Conservation (phyloP, 2,888 invertebrate genomes). For the Parapristionchus giblindavisi region DNA sequence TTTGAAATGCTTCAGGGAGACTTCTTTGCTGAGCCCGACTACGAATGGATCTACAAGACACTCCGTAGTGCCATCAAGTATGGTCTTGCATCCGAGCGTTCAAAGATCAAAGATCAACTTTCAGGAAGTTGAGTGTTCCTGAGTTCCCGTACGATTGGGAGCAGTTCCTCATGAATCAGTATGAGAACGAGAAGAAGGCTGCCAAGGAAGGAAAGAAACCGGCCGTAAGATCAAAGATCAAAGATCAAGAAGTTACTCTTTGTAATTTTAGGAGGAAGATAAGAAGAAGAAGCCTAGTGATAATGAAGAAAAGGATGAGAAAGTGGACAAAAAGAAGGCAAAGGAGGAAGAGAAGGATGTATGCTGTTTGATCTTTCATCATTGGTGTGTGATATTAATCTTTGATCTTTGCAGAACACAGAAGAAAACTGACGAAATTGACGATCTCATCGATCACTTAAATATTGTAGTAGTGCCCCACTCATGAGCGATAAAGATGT, state of each 20-base stretch:
- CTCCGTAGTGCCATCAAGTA: slow-evolving; percentile 49
- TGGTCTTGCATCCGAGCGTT: neutral
- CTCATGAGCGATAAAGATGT: neutral
- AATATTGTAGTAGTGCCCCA: no score
- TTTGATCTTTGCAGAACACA: no score
- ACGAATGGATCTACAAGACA: slow-evolving; percentile 54
- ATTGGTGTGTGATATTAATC: no score
- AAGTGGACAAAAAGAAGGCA: slow-evolving; percentile 30
- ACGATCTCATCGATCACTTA: no score
- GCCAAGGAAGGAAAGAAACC: slow-evolving; percentile 30
- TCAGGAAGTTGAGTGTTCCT: slow-evolving; percentile 22
- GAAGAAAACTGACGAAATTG: no score
- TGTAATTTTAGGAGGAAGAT: slow-evolving; percentile 32
- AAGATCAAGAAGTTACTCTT: neutral
- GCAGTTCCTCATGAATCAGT: slow-evolving; percentile 44
- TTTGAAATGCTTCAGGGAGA: slow-evolving; percentile 43
- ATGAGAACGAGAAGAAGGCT: slow-evolving; percentile 37
- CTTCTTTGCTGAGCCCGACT: slow-evolving; percentile 63
- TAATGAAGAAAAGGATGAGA: slow-evolving; percentile 24
- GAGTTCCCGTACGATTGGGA: slow-evolving; percentile 56
- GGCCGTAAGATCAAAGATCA: slow-evolving; percentile 1
- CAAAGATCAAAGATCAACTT: slow-evolving; percentile 14
- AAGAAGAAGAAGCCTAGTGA: slow-evolving; percentile 38
- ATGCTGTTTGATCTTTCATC: no score
- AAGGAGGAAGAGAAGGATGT: slow-evolving; percentile 40